These are phyloP conservation scores for Spermophilus dauricus DNA, from an alignment of 2,113 vertebrate genomes.

Conservation along the genomic window DNA sequence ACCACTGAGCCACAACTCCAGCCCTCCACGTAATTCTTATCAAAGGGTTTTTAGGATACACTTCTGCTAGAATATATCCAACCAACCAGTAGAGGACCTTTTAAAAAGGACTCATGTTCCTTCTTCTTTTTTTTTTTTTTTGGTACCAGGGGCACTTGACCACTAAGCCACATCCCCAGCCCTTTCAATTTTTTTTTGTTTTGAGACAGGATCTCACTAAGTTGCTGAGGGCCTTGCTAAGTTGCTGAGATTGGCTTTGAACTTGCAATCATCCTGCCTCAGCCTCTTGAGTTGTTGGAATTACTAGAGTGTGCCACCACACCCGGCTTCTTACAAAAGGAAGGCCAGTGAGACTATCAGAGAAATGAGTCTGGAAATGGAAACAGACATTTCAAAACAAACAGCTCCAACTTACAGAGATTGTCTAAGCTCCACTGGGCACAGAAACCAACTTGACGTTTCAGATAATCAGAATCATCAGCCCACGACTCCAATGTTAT, in stretches of 20 bases:
- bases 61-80: background rate
- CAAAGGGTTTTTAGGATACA: background rate
- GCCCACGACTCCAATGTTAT: conserved; percentile 96
- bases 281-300: no score
- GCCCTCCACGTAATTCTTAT: background rate
- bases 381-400: background rate
- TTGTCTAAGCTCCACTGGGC: conserved; percentile 99
- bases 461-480: conserved; percentile 95
- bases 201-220: no score
- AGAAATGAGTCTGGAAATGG: background rate
- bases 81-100: background rate
- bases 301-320: no score
- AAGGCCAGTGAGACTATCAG: conserved; percentile 24
- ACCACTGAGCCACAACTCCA: no score
- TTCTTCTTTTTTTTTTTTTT: no score
- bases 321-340: background rate
- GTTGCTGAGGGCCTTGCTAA: no score
- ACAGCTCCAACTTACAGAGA: conserved; percentile 93
- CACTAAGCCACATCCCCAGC: no score
- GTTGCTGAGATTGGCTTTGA: no score
- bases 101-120: background rate
- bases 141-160: no score
- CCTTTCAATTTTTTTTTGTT: no score
- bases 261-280: no score
- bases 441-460: conserved; percentile 99